Base-by-base conservation (phyloP, 2,113 vertebrate species). In the Pseudorhombus dupliciocellatus region DNA sequence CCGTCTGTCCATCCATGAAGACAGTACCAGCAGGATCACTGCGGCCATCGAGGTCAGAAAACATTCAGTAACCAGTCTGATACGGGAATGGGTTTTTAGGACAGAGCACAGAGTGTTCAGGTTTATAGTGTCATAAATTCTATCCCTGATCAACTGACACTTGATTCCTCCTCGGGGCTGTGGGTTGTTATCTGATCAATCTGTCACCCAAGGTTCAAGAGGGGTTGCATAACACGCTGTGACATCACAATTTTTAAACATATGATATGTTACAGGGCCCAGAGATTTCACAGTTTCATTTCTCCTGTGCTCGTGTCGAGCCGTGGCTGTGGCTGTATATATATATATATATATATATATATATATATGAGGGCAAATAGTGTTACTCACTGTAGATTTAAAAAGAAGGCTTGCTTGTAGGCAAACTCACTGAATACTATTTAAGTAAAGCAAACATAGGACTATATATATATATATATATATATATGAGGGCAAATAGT, bases 211-310 rank as follows among this genome's bases (percentile, higher is more conserved):
- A 7, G 26, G 78, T 83, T 80, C 83, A 83, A 71, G 66, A 28
- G 56, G 18, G 11, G 22, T 83, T 90, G 22, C 58, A 22, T 75
- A 87, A 88, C 10, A 14, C 3, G n/a, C 50, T 50, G 20, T 80
- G 77, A 75, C 57, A 37, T 77, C 72, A 57, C 10, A 4, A 16
- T 59, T 52, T 73, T 54, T 76, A 26, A 50, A 75, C 53, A 9
- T 71, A 57, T 20, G 40, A 40, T 24, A 73, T 20, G 21, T 2
- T 16, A 14, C 59, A 10, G 2, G 44, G 34, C 3, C 15, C 15
- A 15, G 4, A 14, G 16, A 16, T 24, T 30, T 30, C 26, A 30
- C 24, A 50, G 40, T 22, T 30, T 31, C 24, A 55, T 1, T n/a
- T 50, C 55, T 1, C 51, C 21, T 46, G n/a, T 14, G 40, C 16